These are phyloP conservation scores for Procavia capensis DNA, from an alignment of 2,113 vertebrate species.

Conservation along the genomic window DNA sequence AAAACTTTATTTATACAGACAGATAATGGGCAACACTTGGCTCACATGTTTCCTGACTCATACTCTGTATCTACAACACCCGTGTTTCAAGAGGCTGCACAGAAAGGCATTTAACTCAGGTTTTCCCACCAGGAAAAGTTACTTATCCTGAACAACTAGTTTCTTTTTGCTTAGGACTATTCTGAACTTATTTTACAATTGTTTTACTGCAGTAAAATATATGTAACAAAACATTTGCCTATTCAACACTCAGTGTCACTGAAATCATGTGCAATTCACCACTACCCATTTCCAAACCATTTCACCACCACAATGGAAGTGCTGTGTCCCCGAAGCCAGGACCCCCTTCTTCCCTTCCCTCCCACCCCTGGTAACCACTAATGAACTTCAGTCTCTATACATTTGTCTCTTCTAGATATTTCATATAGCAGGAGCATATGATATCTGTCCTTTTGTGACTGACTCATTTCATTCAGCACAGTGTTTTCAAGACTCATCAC, in stretches of 20 bases:
- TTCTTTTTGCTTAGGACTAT: conserved; percentile 4
- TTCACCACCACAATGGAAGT: background rate
- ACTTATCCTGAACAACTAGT: background rate
- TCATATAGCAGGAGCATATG: background rate
- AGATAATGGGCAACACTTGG: background rate
- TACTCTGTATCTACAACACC: background rate
- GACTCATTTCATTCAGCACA: background rate
- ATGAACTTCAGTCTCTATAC: background rate
- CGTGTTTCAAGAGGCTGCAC: background rate
- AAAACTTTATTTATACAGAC: conserved; percentile 53
- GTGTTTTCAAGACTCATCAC: background rate
- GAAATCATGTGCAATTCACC: background rate
- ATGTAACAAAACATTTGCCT: background rate
- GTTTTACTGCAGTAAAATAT: background rate
- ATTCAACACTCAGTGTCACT: background rate
- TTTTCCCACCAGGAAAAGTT: background rate
- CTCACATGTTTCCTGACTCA: background rate
- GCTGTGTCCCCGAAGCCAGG: background rate
- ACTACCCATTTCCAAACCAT: background rate
- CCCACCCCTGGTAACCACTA: background rate
- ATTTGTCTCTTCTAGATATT: background rate
- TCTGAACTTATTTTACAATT: background rate
- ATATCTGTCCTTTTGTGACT: background rate
- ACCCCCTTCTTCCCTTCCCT: background rate
- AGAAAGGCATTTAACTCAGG: conserved; percentile 1